Evolutionary conservation across 2,113 vertebrate genomes (phyloP).

Genomic region (Sinosuthora webbiana): DNA sequence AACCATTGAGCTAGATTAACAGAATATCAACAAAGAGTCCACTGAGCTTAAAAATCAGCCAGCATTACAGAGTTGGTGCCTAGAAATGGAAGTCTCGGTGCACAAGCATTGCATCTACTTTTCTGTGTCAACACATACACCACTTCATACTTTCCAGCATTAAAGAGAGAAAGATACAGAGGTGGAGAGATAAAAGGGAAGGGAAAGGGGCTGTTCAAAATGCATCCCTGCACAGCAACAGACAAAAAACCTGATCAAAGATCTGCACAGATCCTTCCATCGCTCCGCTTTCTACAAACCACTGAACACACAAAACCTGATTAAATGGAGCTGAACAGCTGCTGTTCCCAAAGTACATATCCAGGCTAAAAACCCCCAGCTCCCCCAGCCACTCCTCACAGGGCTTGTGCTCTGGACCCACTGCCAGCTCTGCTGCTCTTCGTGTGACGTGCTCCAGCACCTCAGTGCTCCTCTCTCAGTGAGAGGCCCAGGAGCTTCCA

Average conservation of each 20-base stretch:
- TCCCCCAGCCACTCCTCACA: neutral
- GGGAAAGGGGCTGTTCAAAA: neutral
- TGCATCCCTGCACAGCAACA: neutral
- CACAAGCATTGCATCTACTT: neutral
- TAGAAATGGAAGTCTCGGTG: neutral
- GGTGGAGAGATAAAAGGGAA: neutral
- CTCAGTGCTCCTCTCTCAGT: too few species aligned
- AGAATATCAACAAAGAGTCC: constrained; percentile 42
- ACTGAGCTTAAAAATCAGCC: constrained; percentile 9
- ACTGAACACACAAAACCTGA: neutral
- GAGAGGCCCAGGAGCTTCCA: neutral
- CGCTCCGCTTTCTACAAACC: neutral
- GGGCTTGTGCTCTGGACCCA: neutral
- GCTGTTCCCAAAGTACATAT: neutral
- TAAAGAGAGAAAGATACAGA: neutral
- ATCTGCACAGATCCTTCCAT: neutral
- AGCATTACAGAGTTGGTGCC: neutral
- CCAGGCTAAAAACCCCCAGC: neutral
- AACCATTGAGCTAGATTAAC: constrained; percentile 21
- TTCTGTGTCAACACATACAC: neutral
- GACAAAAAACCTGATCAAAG: neutral
- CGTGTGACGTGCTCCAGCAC: neutral
- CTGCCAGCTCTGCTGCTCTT: neutral
- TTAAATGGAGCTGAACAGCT: neutral
- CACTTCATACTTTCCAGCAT: neutral